These are phyloP conservation scores for Drosophila macrospina DNA, from an alignment of 2,888 invertebrate genomes.

Conservation along the genomic window DNA sequence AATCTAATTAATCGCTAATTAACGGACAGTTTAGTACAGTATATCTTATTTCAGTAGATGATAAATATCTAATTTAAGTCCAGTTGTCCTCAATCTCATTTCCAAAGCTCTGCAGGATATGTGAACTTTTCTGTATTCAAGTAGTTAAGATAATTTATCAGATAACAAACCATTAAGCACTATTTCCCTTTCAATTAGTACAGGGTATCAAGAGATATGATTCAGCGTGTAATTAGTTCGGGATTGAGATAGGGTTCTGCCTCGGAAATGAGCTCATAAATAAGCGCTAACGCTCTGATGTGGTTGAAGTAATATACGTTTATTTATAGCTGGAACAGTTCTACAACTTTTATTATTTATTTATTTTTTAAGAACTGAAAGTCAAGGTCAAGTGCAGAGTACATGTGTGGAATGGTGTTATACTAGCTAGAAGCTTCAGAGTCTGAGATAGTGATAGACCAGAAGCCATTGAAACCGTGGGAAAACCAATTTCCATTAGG, in stretches of 20 bases:
- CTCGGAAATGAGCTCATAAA: constrained; percentile 76
- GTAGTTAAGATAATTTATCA: no score
- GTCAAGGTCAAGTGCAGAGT: constrained; percentile 60
- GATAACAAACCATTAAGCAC: not conserved
- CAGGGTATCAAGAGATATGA: constrained; percentile 49
- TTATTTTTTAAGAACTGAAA: constrained; percentile 19
- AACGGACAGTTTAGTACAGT: not conserved
- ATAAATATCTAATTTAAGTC: no score
- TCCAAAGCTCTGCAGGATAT: no score
- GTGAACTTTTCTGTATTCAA: no score
- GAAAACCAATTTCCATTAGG: constrained; percentile 52
- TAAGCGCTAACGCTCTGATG: constrained; percentile 48
- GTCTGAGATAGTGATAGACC: constrained; percentile 3
- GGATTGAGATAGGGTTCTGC: constrained; percentile 54
- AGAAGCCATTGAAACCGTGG: constrained; percentile 47
- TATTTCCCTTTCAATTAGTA: not conserved
- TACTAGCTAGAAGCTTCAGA: constrained; percentile 5
- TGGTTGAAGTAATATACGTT: constrained; percentile 43
- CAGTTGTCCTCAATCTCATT: no score
- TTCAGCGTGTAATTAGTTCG: constrained; percentile 66
- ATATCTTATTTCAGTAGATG: no score
- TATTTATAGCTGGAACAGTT: constrained; percentile 42
- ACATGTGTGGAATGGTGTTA: constrained; percentile 13
- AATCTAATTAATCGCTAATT: not conserved
- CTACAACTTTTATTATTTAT: constrained; percentile 18